A percentile compares a stretch with the other conserved stretches of the same genome.
These are phyloP conservation scores for Muscicapa comitata DNA, from an alignment of 2,797 vertebrate genomes.

Conservation along the genomic window DNA sequence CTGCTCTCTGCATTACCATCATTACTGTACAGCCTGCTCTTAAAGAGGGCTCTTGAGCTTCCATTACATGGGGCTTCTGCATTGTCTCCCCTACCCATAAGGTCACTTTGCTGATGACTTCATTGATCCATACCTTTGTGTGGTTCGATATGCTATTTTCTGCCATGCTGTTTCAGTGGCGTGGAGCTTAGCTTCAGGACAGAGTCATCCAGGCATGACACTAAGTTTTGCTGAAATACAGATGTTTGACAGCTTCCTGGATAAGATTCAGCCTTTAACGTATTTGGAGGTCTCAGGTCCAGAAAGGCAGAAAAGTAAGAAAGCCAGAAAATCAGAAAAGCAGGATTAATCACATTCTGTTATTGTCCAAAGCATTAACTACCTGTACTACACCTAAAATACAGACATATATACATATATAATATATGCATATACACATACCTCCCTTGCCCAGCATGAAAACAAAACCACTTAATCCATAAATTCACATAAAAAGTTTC, in stretches of 20 bases:
- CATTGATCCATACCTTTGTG: not conserved
- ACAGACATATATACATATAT: not conserved
- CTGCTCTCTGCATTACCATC: not conserved
- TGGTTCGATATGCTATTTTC: not conserved
- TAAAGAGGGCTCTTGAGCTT: not conserved
- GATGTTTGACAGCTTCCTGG: not conserved
- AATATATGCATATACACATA: too few relatives aligned
- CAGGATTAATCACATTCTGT: not conserved
- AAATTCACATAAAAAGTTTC: not conserved
- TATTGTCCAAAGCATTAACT: not conserved
- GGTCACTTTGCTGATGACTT: not conserved
- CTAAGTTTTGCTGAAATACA: not conserved
- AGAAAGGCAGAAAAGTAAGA: not conserved
- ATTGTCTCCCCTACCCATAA: not conserved
- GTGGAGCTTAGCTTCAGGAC: not conserved
- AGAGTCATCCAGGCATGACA: not conserved
- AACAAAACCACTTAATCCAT: not conserved
- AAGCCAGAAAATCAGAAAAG: not conserved
- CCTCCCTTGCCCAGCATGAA: not conserved
- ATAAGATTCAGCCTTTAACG: fast-evolving
- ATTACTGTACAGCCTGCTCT: not conserved
- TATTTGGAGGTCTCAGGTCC: not conserved
- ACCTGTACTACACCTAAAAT: not conserved
- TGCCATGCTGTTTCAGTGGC: not conserved
- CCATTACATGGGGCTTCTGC: not conserved